A percentile compares a stretch with the other conserved stretches of the same genome.
Conservation (phyloP, 2,113 vertebrate species). For the Catharus bicknelli region DNA sequence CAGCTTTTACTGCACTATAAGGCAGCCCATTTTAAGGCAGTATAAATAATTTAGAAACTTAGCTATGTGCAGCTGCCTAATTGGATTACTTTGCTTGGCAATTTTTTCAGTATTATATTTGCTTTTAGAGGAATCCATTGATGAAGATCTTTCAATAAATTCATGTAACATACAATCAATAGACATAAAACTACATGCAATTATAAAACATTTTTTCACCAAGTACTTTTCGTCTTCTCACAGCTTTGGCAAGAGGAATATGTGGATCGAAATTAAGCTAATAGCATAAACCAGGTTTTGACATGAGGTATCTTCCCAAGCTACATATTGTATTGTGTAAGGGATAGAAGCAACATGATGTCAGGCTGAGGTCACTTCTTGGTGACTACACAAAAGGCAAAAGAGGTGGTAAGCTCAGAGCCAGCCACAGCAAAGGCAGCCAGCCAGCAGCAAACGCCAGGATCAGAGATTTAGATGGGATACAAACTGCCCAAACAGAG, state of each 20-base stretch:
- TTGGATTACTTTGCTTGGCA: conserved; percentile 5
- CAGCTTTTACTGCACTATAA: conserved; percentile 19
- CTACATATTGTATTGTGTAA: not conserved
- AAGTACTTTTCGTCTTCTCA: not conserved
- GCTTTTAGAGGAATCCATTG: not conserved
- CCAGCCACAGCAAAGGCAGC: not conserved
- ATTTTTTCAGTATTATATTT: not conserved
- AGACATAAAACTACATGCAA: not conserved
- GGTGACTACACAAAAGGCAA: not conserved
- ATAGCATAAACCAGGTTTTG: not conserved
- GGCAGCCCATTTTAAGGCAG: not conserved
- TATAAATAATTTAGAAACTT: conserved; percentile 44
- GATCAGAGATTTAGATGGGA: not conserved
- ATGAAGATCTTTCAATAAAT: not conserved
- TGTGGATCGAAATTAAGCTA: not conserved
- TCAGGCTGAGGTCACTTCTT: not conserved
- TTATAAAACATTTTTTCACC: not conserved
- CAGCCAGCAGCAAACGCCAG: not conserved
- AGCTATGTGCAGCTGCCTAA: not conserved
- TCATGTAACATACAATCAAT: not conserved
- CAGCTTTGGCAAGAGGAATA: not conserved
- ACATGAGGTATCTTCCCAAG: not conserved
- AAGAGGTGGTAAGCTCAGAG: not conserved
- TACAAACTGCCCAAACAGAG: not conserved
- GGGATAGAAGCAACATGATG: not conserved